Evolutionary conservation across 1,140 invertebrate genomes (phyloP).

Genomic region (fruit fly (Drosophila melanogaster)): Release_6_plus_ISO1_MT NT_033777.3:18904501-18905000

Average conservation of each 20-base stretch:
- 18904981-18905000: slow-evolving; percentile 23
- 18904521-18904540: no score
- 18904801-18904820: slow-evolving; percentile 60
- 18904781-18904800: slow-evolving; percentile 61
- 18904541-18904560: no score
- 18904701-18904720: slow-evolving; percentile 39
- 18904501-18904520: no score
- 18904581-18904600: background rate
- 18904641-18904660: background rate
- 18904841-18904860: background rate
- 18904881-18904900: no score
- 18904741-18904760: slow-evolving; percentile 28
- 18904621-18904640: background rate
- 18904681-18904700: slow-evolving; percentile 18
- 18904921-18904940: slow-evolving; percentile 61
- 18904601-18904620: no score
- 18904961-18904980: slow-evolving; percentile 67
- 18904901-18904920: background rate
- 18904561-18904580: background rate
- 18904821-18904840: slow-evolving; percentile 61
- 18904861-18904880: no score
- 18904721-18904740: slow-evolving; percentile 16
- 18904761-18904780: slow-evolving; percentile 62
- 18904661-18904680: slow-evolving; percentile 12
- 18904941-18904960: slow-evolving; percentile 73